phyloP scores from a whole-genome alignment of 2,888 invertebrate species.

The Eupithecia subumbrata region DNA sequence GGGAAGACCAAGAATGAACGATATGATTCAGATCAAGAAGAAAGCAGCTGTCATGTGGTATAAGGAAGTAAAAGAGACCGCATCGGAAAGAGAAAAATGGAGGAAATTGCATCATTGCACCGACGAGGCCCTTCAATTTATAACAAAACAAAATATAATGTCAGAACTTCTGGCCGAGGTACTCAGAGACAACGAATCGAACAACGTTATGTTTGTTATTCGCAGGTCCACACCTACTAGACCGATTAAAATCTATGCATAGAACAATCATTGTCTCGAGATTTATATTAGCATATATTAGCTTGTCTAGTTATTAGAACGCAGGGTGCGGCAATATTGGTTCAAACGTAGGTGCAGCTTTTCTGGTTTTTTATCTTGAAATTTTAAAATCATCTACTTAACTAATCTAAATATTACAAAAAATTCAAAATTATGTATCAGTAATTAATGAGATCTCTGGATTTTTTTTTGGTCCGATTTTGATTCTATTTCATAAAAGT shows the following conservation, averaged over 20 bases:
- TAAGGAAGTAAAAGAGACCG: too few species aligned
- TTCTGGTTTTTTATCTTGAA: background rate
- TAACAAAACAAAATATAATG: background rate
- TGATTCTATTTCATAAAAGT: background rate
- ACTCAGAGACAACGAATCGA: background rate
- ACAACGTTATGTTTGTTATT: background rate
- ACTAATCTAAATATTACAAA: background rate
- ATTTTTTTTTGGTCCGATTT: background rate
- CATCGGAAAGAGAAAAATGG: too few species aligned
- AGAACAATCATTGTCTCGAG: conserved; percentile 39
- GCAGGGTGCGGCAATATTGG: conserved; percentile 42
- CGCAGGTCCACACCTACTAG: background rate
- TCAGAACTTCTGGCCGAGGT: background rate
- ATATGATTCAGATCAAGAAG: too few species aligned
- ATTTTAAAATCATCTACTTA: background rate
- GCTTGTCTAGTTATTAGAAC: conserved; percentile 44
- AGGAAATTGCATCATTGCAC: too few species aligned
- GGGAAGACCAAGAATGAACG: too few species aligned
- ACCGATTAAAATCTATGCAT: conserved; percentile 33
- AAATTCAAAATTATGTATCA: background rate
- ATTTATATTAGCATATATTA: conserved; percentile 34
- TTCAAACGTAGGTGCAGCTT: background rate
- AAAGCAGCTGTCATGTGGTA: too few species aligned
- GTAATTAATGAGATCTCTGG: background rate
- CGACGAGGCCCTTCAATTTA: too few species aligned